Conservation (phyloP, 1,140 invertebrate genomes). For the Drosophila eugracilis region DNA sequence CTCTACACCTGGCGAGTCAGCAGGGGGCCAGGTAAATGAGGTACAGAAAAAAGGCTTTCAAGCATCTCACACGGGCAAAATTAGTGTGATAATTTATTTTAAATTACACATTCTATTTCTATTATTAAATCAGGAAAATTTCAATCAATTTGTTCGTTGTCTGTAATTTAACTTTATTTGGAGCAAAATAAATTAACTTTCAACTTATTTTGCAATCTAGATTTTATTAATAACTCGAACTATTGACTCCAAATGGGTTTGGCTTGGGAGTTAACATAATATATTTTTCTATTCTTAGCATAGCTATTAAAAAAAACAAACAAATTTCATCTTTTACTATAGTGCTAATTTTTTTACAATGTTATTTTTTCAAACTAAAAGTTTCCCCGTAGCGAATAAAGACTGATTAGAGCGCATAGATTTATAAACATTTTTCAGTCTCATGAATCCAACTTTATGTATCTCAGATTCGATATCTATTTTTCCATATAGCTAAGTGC, state of each 20-base stretch:
- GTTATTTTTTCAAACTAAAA: constrained; percentile 24
- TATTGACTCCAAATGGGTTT: too few relatives aligned
- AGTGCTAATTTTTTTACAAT: constrained; percentile 58
- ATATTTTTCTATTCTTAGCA: constrained; percentile 23
- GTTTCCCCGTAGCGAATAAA: not conserved
- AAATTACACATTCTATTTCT: constrained; percentile 12
- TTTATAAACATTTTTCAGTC: constrained; percentile 2
- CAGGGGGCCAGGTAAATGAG: constrained; percentile 16
- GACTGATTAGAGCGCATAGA: constrained; percentile 42
- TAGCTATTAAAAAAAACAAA: too few relatives aligned
- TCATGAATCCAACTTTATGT: constrained; percentile 28
- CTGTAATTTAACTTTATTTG: not conserved
- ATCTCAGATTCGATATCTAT: not conserved
- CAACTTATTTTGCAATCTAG: constrained; percentile 6
- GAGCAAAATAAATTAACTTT: constrained; percentile 15
- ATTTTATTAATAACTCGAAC: not conserved
- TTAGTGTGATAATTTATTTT: constrained; percentile 16
- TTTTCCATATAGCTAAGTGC: not conserved
- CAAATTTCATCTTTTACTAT: constrained; percentile 30
- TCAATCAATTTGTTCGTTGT: not conserved
- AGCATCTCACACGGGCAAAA: constrained; percentile 13
- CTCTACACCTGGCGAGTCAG: constrained; percentile 12
- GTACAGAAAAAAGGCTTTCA: not conserved
- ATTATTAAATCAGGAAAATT: constrained; percentile 3
- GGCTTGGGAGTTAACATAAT: too few relatives aligned